Base-by-base conservation (phyloP, 2,888 invertebrate genomes). In the Incurvaria masculella region DNA sequence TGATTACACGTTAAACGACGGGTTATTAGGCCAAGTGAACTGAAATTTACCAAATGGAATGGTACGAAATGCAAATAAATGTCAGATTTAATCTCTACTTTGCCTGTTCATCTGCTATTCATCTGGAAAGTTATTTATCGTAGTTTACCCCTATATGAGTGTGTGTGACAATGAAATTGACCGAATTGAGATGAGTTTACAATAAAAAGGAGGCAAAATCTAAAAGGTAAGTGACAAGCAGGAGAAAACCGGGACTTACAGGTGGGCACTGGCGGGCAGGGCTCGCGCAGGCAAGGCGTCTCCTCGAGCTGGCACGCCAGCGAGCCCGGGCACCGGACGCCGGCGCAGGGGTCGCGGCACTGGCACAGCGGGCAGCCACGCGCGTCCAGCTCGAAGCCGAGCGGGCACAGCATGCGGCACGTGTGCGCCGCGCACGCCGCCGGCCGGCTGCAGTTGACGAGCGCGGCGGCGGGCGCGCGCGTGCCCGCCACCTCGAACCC, bases 381-480 rank as follows among this genome's bases (percentile, higher is more conserved):
- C 16, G 72, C 57, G 40, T 80, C 73, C 59, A 89, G 81, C 54
- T 89, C 85, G 64, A 93, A 93, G 33, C 91, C 92, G 49, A 90
- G 83, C 0, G 91, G 88, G 58, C 93, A 93, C 53, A 91, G 83
- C 93, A 93, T 93, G 40, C 93, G 83, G 60, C 93, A 93, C 1
- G 88, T 88, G 57, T 89, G 89, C 1, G 89, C 89, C 0, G 89
- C 85, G 61, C 93, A 93, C 2, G 86, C 79, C 23, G 83, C 81
- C 42, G 79, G 80, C 62, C 84, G 80, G 10, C 87, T 83, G 64
- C 89, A 89, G 68, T 89, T 87, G 20, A 89, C 84, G 17, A 83
- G 68, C 1, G 79, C 78, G 26, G 83, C 85, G 1, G 84, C 81
- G 16, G 83, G 79, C 1, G 86, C 85, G 54, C 87, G 72, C 0